Evolutionary conservation across 2,113 vertebrate species (phyloP).

Genomic region (Protobothrops mucrosquamatus): DNA sequence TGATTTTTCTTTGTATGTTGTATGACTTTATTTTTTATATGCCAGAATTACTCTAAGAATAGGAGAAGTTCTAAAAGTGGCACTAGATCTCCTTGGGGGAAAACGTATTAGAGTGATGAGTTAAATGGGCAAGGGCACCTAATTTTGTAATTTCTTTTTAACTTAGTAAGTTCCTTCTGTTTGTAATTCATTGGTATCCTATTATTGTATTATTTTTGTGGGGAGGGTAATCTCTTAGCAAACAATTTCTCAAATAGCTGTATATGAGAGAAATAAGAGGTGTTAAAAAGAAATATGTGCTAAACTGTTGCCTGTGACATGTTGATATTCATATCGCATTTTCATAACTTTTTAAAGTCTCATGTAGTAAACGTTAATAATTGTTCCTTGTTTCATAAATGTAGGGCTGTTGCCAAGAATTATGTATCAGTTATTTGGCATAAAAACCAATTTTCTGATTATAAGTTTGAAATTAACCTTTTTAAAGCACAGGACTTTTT

Average conservation of each 20-base stretch:
- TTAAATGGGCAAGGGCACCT: not conserved
- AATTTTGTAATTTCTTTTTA: slow-evolving; percentile 16
- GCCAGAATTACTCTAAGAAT: not conserved
- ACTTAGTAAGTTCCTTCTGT: not conserved
- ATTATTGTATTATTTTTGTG: slow-evolving; percentile 32
- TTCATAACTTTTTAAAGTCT: not conserved
- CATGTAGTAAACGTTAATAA: not conserved
- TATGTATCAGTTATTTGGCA: not conserved
- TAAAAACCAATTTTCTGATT: not conserved
- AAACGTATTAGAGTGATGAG: not conserved
- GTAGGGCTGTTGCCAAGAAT: not conserved
- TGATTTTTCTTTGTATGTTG: not conserved
- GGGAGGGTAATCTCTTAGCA: slow-evolving; percentile 34
- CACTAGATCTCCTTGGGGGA: not conserved
- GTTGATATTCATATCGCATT: slow-evolving; percentile 28
- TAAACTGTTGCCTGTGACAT: slow-evolving; percentile 14
- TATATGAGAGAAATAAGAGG: slow-evolving; percentile 4
- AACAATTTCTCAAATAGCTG: slow-evolving; percentile 20
- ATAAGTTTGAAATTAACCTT: not conserved
- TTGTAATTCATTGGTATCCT: slow-evolving; percentile 27
- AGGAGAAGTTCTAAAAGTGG: not conserved
- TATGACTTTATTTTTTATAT: not conserved
- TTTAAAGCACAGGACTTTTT: not conserved
- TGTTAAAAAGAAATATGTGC: slow-evolving; percentile 22
- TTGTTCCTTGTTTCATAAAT: not conserved